phyloP scores from a whole-genome alignment of 2,113 vertebrate species.

The Albula goreensis region DNA sequence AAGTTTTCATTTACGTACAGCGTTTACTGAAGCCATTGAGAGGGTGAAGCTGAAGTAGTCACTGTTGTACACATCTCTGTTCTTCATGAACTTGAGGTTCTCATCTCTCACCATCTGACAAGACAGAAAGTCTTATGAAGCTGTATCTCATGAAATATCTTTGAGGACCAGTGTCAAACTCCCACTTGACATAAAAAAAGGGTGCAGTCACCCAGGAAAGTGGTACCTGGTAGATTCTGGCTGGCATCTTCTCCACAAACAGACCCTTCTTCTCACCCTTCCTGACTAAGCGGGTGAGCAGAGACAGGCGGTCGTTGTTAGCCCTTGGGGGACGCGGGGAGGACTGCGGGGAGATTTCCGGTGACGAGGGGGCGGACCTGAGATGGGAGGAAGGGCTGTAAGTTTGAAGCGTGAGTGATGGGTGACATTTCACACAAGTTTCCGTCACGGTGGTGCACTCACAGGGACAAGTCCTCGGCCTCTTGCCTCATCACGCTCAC shows the following conservation, averaged over 20 bases:
- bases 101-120: constrained; percentile 94
- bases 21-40: constrained; percentile 91
- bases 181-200: not conserved
- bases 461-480: constrained; percentile 93
- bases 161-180: not conserved
- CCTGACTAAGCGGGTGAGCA: constrained; percentile 92
- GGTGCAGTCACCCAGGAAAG: not conserved
- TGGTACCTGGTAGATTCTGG: constrained; percentile 91
- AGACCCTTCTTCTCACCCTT: constrained; percentile 97
- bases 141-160: not conserved
- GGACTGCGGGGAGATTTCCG: constrained; percentile 94
- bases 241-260: constrained; percentile 98
- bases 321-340: constrained; percentile 92
- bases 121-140: not conserved
- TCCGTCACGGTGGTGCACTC: constrained; percentile 54
- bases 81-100: constrained; percentile 98
- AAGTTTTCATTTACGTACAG: constrained; percentile 66
- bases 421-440: not conserved
- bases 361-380: constrained; percentile 96
- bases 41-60: constrained; percentile 98
- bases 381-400: constrained; percentile 36
- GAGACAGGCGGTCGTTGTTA: constrained; percentile 92
- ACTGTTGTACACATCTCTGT: constrained; percentile 95
- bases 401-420: not conserved
- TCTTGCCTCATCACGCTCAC: constrained; percentile 96